These are phyloP conservation scores for Cynaeus angustus DNA, from an alignment of 2,888 invertebrate species.

Conservation along the genomic window DNA sequence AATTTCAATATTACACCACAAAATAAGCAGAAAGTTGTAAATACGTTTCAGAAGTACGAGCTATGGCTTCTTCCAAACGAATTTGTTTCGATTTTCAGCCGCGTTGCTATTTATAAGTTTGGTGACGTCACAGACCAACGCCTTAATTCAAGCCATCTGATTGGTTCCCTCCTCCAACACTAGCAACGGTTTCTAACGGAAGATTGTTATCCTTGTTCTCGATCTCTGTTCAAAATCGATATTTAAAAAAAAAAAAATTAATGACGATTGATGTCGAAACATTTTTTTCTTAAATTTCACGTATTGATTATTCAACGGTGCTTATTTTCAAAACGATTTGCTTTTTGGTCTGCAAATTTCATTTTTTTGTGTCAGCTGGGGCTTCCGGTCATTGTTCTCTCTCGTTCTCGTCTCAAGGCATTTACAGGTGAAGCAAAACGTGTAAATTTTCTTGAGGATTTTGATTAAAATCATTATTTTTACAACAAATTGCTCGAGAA, in stretches of 20 bases:
- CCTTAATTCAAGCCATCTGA: constrained; percentile 69
- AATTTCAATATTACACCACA: constrained; percentile 57
- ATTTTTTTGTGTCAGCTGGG: neutral
- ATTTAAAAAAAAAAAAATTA: constrained; percentile 14
- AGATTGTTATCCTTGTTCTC: constrained; percentile 51
- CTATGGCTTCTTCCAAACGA: constrained; percentile 82
- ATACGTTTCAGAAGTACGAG: constrained; percentile 73
- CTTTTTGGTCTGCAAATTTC: no score
- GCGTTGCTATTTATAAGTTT: constrained; percentile 75
- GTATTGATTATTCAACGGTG: no score
- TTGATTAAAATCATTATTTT: neutral
- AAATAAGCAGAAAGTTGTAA: constrained; percentile 46
- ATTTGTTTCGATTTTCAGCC: constrained; percentile 72
- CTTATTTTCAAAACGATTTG: no score
- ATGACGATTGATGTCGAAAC: no score
- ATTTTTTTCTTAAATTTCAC: no score
- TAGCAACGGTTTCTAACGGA: constrained; percentile 60
- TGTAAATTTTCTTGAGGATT: neutral
- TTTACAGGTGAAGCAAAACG: no score
- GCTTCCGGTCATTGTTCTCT: constrained; percentile 8
- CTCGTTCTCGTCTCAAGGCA: neutral
- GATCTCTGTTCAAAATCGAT: constrained; percentile 42
- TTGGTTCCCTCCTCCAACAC: constrained; percentile 69
- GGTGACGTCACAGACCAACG: constrained; percentile 74
- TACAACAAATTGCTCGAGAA: no score